Evolutionary conservation across 2,888 invertebrate genomes (phyloP).

Genomic region (Drosophila demipolita): DNA sequence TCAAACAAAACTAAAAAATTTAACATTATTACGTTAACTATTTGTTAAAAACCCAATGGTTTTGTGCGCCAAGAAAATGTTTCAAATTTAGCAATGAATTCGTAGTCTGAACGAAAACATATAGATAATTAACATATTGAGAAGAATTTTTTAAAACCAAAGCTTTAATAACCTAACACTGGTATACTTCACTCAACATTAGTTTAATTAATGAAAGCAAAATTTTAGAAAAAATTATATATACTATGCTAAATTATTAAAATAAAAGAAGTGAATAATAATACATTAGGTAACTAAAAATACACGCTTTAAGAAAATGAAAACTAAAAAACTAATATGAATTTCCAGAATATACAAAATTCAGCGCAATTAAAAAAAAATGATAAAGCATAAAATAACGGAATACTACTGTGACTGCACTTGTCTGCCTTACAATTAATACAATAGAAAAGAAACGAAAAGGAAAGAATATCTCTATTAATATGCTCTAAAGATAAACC

Average conservation of each 20-base stretch:
- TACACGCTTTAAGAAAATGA: conserved; percentile 43
- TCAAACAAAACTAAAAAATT: conserved; percentile 33
- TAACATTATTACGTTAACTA: conserved; percentile 63
- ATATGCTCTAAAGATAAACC: conserved; percentile 33
- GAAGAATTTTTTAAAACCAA: conserved; percentile 56
- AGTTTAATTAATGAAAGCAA: conserved; percentile 38
- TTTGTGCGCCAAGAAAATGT: conserved; percentile 33
- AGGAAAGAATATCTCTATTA: conserved; percentile 28
- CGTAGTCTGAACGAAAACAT: conserved; percentile 75
- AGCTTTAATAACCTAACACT: conserved; percentile 75
- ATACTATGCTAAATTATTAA: conserved; percentile 51
- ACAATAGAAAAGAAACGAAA: conserved; percentile 27
- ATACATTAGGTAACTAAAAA: conserved; percentile 44
- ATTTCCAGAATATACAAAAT: conserved; percentile 24
- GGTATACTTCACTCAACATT: conserved; percentile 66
- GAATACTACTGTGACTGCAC: conserved; percentile 68
- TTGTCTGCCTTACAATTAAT: conserved; percentile 70
- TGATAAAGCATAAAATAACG: conserved; percentile 22
- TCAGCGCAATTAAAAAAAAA: conserved; percentile 17
- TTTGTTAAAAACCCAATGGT: conserved; percentile 48
- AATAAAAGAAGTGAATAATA: conserved; percentile 12
- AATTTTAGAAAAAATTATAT: conserved; percentile 46
- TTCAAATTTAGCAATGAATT: conserved; percentile 52
- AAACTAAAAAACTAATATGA: conserved; percentile 28
- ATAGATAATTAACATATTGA: conserved; percentile 68